Percentiles rank a stretch among this genome's conserved stretches.
phyloP scores from a whole-genome alignment of 92 coral and sea anemone species.

The Pocillopora grandis region DNA sequence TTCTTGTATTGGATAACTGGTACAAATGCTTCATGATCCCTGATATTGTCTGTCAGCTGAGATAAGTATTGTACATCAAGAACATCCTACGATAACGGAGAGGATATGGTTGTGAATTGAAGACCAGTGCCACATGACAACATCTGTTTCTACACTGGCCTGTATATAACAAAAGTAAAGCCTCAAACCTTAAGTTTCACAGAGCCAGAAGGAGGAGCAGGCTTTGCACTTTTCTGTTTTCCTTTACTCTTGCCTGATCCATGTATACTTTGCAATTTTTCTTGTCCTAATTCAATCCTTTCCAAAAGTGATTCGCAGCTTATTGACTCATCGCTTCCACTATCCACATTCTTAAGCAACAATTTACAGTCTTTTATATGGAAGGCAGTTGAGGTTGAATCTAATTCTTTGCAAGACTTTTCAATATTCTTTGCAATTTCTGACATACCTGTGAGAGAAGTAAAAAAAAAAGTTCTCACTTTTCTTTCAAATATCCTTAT shows the following conservation, averaged over 20 bases:
- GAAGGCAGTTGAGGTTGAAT: constrained; percentile 53
- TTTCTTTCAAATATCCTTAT: too few relatives aligned
- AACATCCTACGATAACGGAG: constrained; percentile 58
- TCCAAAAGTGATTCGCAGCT: constrained; percentile 59
- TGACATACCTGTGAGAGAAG: not conserved
- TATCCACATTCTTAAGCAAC: constrained; percentile 46
- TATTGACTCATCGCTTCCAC: not conserved
- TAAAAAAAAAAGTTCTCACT: not conserved
- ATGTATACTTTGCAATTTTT: not conserved
- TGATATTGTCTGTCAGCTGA: constrained; percentile 37
- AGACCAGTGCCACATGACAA: not conserved
- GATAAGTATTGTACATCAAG: constrained; percentile 64
- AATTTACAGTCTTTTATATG: constrained; percentile 66
- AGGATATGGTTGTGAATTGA: not conserved
- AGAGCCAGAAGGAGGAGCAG: constrained; percentile 1
- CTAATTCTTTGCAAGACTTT: constrained; percentile 42
- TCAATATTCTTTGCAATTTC: constrained; percentile 32
- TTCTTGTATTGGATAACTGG: constrained; percentile 69
- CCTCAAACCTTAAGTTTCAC: constrained; percentile 44
- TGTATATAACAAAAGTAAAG: not conserved
- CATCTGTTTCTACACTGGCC: not conserved
- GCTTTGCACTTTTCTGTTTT: constrained; percentile 41
- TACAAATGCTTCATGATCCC: constrained; percentile 31
- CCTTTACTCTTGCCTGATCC: constrained; percentile 48
- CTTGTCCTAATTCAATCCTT: constrained; percentile 4